Base-by-base conservation (phyloP, 2,113 vertebrate genomes). In the Tyrannus savana region DNA sequence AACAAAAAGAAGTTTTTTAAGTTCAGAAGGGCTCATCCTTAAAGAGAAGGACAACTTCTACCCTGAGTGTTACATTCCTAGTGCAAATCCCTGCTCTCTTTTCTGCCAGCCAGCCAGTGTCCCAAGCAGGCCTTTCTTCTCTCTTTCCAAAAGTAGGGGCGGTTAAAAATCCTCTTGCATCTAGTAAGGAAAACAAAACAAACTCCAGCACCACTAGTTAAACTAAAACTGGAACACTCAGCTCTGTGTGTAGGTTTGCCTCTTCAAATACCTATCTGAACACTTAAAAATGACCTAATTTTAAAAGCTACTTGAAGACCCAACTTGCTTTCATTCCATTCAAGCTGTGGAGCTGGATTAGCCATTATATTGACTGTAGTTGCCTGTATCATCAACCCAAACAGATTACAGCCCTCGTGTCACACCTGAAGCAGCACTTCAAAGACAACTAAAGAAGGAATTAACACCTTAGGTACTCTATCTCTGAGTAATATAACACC, bases 251-350 rank as follows among this genome's bases (percentile, higher is more conserved):
- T 44, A 81, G 50, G 8, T 71, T 22, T 63, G 69, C 24, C 44
- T 92, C 68, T 78, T 71, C 56, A 80, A 84, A 79, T 55, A 64
- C 64, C 21, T 72, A 7, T 46, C 6, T 81, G 37, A 90, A 67
- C 79, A 88, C 79, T 84, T 52, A 8, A 52, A 93, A 91, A 62
- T 42, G 8, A 55, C 59, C 82, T 76, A n/a, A 80, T 95, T 94
- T 93, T 56, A 94, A 63, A 88, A 75, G 46, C 53, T 73, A 31
- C 60, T 37, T 78, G 35, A 87, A 89, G 27, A 87, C 9, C 28
- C 60, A 67, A 14, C 72, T 77, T 62, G 30, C 33, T 86, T 73
- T 84, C 52, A 64, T 77, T 67, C 69, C 39, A 55, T 15, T 68
- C 31, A 62, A 92, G n/a, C 6, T 42, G 31, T 3, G 4, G 53